phyloP scores from a whole-genome alignment of 2,113 vertebrate genomes.

The Steatornis caripensis region DNA sequence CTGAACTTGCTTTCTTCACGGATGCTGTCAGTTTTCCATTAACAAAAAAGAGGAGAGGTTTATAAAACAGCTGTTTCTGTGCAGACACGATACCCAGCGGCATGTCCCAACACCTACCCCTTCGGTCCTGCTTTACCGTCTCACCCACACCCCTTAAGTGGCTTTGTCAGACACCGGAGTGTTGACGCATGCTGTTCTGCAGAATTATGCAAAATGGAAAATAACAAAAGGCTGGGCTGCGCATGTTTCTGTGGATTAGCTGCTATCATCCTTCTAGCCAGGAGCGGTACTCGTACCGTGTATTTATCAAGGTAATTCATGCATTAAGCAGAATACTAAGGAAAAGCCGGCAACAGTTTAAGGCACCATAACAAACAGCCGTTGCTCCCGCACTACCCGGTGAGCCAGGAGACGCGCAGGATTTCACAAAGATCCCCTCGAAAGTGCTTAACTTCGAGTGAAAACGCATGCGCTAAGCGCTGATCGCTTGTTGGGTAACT shows the following conservation, averaged over 20 bases:
- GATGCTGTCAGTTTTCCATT: background rate
- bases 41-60: background rate
- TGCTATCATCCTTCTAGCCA: background rate
- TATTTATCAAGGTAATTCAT: background rate
- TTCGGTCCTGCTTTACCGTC: background rate
- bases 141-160: background rate
- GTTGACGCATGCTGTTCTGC: background rate
- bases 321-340: background rate
- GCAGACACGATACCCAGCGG: background rate
- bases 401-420: rapidly evolving
- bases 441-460: background rate
- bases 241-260: background rate
- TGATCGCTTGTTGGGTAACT: no score
- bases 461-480: background rate
- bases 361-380: background rate
- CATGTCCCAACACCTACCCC: conserved; percentile 49
- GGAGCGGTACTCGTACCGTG: background rate
- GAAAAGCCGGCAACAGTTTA: background rate
- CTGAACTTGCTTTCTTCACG: background rate
- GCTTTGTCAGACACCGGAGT: background rate
- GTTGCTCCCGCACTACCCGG: rapidly evolving
- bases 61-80: background rate
- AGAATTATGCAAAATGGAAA: background rate
- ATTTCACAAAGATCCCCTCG: background rate
- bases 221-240: background rate